A percentile compares a stretch with the other conserved stretches of the same genome.
Conservation (phyloP, 2,797 vertebrate genomes). For the Sardinella longiceps region DNA sequence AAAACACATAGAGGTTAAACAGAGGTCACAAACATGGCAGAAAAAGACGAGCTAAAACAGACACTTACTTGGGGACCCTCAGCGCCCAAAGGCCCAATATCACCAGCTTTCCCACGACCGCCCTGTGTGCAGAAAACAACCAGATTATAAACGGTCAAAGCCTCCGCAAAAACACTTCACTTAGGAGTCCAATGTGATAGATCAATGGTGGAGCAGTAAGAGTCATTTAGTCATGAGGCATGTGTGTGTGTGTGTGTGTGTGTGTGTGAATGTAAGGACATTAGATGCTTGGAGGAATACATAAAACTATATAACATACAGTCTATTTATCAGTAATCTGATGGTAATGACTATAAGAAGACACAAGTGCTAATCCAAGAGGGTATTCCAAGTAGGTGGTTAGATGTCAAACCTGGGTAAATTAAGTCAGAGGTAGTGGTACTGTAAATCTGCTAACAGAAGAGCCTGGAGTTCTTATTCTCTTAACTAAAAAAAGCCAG, state of each 20-base stretch:
- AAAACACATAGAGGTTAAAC: neutral
- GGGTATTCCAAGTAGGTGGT: too few species aligned
- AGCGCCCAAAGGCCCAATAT: constrained; percentile 81
- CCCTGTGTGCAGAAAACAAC: constrained; percentile 72
- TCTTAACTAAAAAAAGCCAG: too few species aligned
- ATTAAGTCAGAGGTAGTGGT: too few species aligned
- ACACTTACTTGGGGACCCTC: constrained; percentile 85
- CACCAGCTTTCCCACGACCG: constrained; percentile 81
- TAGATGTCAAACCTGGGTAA: too few species aligned
- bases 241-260: too few species aligned
- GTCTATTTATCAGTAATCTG: neutral
- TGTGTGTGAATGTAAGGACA: too few species aligned
- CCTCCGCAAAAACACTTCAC: neutral
- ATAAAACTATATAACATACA: neutral
- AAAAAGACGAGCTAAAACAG: neutral
- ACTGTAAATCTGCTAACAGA: too few species aligned
- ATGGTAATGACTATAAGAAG: neutral
- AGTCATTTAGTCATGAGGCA: too few species aligned
- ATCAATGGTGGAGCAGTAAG: too few species aligned
- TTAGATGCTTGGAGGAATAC: too few species aligned
- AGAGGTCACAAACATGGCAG: neutral
- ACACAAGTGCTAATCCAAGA: neutral
- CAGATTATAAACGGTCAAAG: neutral
- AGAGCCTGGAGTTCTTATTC: too few species aligned
- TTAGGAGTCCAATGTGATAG: too few species aligned